Evolutionary conservation across 2,888 invertebrate genomes (phyloP).

Genomic region (Celastrina argiolus): DNA sequence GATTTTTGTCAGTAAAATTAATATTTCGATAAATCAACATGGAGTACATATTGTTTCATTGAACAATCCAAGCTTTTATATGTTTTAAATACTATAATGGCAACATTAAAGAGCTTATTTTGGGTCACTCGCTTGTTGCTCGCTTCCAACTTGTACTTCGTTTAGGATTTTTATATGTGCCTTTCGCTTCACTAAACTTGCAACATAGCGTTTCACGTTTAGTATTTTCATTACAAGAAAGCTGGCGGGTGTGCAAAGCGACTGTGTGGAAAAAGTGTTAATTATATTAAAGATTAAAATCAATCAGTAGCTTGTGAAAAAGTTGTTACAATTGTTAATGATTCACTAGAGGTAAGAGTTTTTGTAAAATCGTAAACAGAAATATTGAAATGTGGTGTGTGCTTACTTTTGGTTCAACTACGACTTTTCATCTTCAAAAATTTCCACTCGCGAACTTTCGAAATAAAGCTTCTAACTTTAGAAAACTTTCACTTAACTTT

Average conservation of each 20-base stretch:
- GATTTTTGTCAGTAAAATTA: conserved; percentile 1
- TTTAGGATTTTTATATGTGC: conserved; percentile 71
- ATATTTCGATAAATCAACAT: conserved; percentile 3
- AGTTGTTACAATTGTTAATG: conserved; percentile 59
- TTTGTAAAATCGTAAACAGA: conserved; percentile 42
- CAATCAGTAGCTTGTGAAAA: conserved; percentile 50
- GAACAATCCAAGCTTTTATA: conserved; percentile 52
- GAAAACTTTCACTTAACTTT: conserved; percentile 56
- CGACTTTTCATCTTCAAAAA: conserved; percentile 77
- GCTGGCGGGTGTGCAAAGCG: conserved; percentile 77
- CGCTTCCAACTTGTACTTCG: conserved; percentile 72
- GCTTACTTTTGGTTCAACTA: conserved; percentile 56
- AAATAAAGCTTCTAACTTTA: conserved; percentile 72
- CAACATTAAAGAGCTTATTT: conserved; percentile 76
- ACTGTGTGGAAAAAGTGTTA: conserved; percentile 57
- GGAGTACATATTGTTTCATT: background rate
- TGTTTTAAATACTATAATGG: conserved; percentile 49
- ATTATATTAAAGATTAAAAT: conserved; percentile 44
- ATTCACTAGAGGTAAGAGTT: conserved; percentile 72
- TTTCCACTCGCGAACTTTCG: conserved; percentile 75
- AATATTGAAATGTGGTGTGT: conserved; percentile 52
- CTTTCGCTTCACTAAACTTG: conserved; percentile 78
- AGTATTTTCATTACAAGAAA: conserved; percentile 75
- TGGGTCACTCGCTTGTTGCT: conserved; percentile 73
- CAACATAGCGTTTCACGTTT: conserved; percentile 67